phyloP scores from a whole-genome alignment of 2,113 vertebrate species.

The Cyanistes caeruleus region DNA sequence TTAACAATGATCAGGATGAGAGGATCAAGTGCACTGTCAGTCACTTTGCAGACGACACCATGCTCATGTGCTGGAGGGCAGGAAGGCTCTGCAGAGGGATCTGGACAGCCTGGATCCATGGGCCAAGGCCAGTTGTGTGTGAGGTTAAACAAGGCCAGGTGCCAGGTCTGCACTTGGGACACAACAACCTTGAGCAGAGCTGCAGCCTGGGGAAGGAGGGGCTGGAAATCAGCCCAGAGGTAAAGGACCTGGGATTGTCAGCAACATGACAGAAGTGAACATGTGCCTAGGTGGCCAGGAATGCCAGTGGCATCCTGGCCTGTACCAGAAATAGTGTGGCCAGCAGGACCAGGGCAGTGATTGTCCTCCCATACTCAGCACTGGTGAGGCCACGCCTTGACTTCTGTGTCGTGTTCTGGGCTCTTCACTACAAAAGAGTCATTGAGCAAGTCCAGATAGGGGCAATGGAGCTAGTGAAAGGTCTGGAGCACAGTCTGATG shows the following conservation, averaged over 20 bases:
- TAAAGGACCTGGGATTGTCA: neutral
- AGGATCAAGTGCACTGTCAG: neutral
- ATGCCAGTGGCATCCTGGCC: neutral
- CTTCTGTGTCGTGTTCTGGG: neutral
- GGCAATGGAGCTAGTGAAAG: neutral
- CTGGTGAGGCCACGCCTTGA: neutral
- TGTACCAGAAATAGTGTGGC: neutral
- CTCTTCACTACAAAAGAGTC: neutral
- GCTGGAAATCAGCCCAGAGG: neutral
- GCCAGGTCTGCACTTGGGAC: neutral
- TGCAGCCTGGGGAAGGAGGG: neutral
- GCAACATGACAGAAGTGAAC: neutral
- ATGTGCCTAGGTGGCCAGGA: neutral
- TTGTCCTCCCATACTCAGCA: neutral
- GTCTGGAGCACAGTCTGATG: neutral
- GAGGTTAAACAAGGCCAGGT: neutral
- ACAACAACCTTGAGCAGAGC: neutral
- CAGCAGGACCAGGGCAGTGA: neutral
- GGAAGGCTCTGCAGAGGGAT: neutral
- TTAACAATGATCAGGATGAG: neutral
- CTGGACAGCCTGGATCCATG: neutral
- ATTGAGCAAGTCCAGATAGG: accelerated
- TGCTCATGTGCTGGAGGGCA: neutral
- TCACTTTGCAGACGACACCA: neutral
- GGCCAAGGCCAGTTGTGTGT: accelerated